Evolutionary conservation across 1,140 invertebrate species (phyloP).

Genomic region (Trachelipus rathkii): DNA sequence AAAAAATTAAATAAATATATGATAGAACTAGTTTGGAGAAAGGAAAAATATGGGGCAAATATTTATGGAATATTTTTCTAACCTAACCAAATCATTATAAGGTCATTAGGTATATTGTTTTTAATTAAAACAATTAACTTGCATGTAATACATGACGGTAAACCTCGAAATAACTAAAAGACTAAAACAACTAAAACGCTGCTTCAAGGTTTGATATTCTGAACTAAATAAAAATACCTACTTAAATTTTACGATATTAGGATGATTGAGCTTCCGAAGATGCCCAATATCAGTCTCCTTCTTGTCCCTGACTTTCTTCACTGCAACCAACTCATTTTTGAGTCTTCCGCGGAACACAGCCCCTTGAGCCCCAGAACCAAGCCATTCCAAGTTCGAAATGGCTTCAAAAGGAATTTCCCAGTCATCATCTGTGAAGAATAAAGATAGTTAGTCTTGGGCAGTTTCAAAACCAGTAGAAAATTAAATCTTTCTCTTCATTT

Average conservation of each 20-base stretch:
- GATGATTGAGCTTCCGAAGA: conserved; percentile 88
- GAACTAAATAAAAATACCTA: conserved; percentile 48
- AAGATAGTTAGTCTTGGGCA: not conserved
- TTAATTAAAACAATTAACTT: too few species aligned
- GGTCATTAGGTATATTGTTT: too few species aligned
- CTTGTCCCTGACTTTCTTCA: conserved; percentile 91
- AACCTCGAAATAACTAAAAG: too few species aligned
- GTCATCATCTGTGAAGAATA: conserved; percentile 54
- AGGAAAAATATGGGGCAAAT: too few species aligned
- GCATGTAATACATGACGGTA: too few species aligned
- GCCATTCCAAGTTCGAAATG: conserved; percentile 84
- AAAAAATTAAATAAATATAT: not conserved
- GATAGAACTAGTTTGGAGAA: not conserved
- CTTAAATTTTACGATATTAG: conserved; percentile 94
- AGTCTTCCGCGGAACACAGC: conserved; percentile 88
- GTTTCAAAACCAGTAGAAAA: too few species aligned
- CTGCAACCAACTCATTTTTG: conserved; percentile 79
- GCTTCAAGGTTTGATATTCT: not conserved
- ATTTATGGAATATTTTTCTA: too few species aligned
- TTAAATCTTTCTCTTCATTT: too few species aligned
- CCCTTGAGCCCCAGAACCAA: conserved; percentile 93
- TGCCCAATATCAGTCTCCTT: conserved; percentile 93
- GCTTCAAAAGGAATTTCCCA: conserved; percentile 95
- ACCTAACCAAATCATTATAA: too few species aligned
- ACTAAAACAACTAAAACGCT: conserved; percentile 7